Evolutionary conservation across 2,797 vertebrate species (phyloP), one percentile per base, ranked within the genome.

Genomic region (Cryptoblepharus egeriae): DNA sequence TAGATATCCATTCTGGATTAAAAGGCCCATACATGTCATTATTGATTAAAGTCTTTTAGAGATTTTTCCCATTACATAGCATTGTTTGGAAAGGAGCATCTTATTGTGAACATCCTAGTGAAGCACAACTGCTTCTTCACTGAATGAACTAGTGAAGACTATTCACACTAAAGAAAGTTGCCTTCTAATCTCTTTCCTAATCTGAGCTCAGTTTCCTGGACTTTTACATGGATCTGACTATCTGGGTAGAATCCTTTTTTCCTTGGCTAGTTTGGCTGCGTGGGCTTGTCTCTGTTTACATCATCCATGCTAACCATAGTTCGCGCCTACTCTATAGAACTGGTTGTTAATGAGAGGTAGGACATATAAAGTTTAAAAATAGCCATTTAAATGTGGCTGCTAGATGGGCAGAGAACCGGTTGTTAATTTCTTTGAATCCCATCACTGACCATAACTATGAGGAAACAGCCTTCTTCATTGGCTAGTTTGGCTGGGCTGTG

Each of bases 61-160:
- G 2, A 24, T 58, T 58, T 24, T 7, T 15, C 57, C 22, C 20
- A 58, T 58, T 58, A 58, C 22, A 58, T 58, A 68, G 10, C 30
- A 28, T 4, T 60, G 52, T 67, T 73, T 52, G 42, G 42, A 49
- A n/a, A 52, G 28, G 16, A 67, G 8, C 16, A n/a, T 45, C 39
- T 61, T 75, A 32, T 13, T 30, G 2, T 24, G 12, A 16, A 18
- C 8, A 28, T 45, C 20, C 60, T 30, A 15, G 3, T 67, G n/a
- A 75, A 81, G 35, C 61, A 67, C 30, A 67, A 67, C 12, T 81
- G 49, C 61, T 75, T 68, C 28, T n/a, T 80, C 22, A n/a, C 75
- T 74, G 22, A 42, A 20, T 32, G 37, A 65, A 3, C 45, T 57
- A 39, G 45, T 12, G 57, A 18, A 32, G 7, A 11, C 28, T 28